These are phyloP conservation scores for Trinectes maculatus DNA, from an alignment of 2,113 vertebrate genomes.

Conservation along the genomic window DNA sequence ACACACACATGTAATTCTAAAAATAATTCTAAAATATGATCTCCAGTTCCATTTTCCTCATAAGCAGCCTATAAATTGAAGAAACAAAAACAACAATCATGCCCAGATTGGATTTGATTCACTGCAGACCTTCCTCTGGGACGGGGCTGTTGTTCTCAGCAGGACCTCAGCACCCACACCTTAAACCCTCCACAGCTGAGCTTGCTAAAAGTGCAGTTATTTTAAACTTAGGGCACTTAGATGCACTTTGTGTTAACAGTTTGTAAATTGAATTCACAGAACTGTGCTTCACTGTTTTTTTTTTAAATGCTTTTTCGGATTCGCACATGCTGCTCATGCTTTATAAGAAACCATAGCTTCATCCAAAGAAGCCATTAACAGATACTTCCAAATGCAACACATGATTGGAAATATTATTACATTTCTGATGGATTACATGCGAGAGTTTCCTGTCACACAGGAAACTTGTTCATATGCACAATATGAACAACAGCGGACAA, in stretches of 20 bases:
- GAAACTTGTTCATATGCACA: no score
- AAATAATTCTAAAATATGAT: no score
- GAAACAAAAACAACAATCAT: no score
- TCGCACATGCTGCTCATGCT: background rate
- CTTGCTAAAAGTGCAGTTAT: background rate
- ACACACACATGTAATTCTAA: no score
- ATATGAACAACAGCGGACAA: background rate
- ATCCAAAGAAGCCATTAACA: slow-evolving; percentile 64
- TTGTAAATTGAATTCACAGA: background rate
- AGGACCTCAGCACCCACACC: background rate
- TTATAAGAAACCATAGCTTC: no score
- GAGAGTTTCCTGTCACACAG: no score
- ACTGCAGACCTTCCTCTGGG: slow-evolving; percentile 1
- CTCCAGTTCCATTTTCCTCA: no score
- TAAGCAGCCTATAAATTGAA: no score
- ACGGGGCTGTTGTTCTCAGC: slow-evolving; percentile 10
- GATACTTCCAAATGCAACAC: slow-evolving; percentile 27
- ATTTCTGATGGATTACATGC: no score
- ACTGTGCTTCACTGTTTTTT: background rate
- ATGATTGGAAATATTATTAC: no score
- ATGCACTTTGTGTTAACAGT: background rate
- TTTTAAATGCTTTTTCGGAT: background rate
- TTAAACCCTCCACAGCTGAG: background rate
- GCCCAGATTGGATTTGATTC: background rate
- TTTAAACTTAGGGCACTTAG: background rate